phyloP scores from a whole-genome alignment of 2,113 vertebrate species.

The Gallinago jamesoni region DNA sequence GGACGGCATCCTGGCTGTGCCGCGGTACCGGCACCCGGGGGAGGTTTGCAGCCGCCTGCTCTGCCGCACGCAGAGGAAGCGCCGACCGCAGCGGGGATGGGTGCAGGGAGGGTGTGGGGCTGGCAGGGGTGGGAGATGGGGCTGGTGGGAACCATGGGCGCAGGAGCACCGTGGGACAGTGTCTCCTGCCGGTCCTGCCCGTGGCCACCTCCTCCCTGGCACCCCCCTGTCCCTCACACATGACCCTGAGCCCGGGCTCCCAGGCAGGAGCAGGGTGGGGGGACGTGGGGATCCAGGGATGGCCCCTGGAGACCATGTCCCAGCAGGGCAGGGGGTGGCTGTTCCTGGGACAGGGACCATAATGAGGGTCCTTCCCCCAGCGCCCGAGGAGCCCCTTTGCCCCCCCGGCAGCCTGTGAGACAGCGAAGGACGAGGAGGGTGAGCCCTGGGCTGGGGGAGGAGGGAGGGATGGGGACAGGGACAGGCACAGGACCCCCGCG shows the following conservation, averaged over 20 bases:
- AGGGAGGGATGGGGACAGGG: neutral
- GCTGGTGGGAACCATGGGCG: accelerated
- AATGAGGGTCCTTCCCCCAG: neutral
- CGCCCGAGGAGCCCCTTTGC: accelerated
- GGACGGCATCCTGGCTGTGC: neutral
- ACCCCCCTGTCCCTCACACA: accelerated
- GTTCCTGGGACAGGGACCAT: neutral
- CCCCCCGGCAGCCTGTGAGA: neutral
- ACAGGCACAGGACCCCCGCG: accelerated
- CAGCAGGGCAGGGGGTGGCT: neutral
- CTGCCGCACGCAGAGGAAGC: neutral
- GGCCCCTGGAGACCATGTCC: neutral
- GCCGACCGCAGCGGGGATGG: neutral
- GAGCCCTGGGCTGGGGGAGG: neutral
- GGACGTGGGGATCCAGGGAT: neutral
- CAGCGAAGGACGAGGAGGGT: neutral
- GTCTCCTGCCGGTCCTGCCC: neutral
- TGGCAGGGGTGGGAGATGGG: accelerated
- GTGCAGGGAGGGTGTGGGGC: neutral
- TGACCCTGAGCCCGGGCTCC: neutral
- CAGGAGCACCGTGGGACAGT: neutral
- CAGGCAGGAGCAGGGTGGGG: neutral
- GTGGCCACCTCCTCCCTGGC: neutral
- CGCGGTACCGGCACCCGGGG: accelerated
- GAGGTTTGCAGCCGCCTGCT: neutral